Evolutionary conservation across 2,888 invertebrate genomes (phyloP).

Genomic region (Mylabris sibirica): DNA sequence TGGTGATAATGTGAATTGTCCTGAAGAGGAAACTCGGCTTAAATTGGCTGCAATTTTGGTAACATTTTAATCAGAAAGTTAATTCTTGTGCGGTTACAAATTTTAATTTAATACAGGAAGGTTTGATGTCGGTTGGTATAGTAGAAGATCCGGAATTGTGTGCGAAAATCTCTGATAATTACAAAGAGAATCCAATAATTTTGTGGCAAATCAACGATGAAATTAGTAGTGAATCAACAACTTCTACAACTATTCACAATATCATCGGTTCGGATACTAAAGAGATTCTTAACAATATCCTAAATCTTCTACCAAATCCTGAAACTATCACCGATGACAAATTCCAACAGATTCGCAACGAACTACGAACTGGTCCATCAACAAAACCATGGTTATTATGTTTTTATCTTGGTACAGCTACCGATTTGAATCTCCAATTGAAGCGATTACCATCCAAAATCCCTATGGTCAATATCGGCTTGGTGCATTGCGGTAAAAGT

Average conservation of each 20-base stretch:
- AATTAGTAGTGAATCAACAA: slow-evolving; percentile 34
- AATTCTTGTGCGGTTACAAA: background rate
- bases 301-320: slow-evolving; percentile 69
- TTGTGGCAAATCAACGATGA: slow-evolving; percentile 53
- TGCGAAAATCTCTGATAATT: slow-evolving; percentile 57
- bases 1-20: slow-evolving; percentile 61
- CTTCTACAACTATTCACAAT: slow-evolving; percentile 41
- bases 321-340: slow-evolving; percentile 65
- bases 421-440: slow-evolving; percentile 65
- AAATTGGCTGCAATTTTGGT: slow-evolving; percentile 81
- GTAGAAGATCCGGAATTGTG: slow-evolving; percentile 61
- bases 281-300: slow-evolving; percentile 67
- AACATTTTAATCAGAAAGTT: slow-evolving; percentile 35
- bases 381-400: slow-evolving; percentile 65
- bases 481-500: slow-evolving; percentile 69
- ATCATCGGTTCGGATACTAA: slow-evolving; percentile 61
- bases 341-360: slow-evolving; percentile 61
- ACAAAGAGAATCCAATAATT: slow-evolving; percentile 50
- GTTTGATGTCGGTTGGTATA: slow-evolving; percentile 65
- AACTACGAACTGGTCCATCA: slow-evolving; percentile 44
- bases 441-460: slow-evolving; percentile 70
- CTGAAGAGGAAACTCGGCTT: slow-evolving; percentile 65
- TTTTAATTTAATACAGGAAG: slow-evolving; percentile 51
- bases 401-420: slow-evolving; percentile 65
- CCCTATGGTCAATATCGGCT: slow-evolving; percentile 65